These are phyloP conservation scores for Alosa sapidissima DNA, from an alignment of 2,797 vertebrate genomes.

Conservation along the genomic window DNA sequence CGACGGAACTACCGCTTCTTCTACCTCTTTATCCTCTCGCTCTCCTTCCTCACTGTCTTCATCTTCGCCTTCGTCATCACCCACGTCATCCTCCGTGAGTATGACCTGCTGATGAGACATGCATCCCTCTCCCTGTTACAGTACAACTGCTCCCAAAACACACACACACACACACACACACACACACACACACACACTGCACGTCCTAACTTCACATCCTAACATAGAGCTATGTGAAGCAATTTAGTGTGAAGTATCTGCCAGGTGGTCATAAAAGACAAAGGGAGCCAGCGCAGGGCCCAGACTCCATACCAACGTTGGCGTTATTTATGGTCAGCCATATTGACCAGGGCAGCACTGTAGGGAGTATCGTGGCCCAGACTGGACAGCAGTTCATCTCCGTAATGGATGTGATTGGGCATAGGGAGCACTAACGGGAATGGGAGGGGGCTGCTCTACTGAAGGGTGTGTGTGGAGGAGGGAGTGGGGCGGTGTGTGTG, in stretches of 20 bases:
- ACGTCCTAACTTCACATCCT: neutral
- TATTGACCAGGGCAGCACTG: neutral
- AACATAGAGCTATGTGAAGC: neutral
- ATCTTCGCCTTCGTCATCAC: constrained; percentile 91
- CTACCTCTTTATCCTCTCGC: constrained; percentile 94
- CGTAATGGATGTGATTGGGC: neutral
- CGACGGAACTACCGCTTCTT: constrained; percentile 95
- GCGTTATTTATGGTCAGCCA: neutral
- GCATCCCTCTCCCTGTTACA: neutral
- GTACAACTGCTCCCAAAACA: neutral
- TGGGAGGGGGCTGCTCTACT: no score
- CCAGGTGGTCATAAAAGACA: neutral
- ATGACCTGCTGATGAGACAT: constrained; percentile 40
- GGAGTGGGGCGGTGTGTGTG: neutral
- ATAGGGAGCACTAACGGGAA: neutral
- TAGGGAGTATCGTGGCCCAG: neutral
- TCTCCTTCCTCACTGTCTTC: constrained; percentile 92
- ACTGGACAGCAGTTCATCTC: constrained; percentile 7
- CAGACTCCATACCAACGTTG: neutral
- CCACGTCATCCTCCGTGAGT: constrained; percentile 93
- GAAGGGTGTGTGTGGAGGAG: neutral
- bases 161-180: neutral
- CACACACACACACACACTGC: neutral
- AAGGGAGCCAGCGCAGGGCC: neutral
- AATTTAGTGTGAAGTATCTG: neutral